These are phyloP conservation scores for Scartelaos histophorus DNA, from an alignment of 2,113 vertebrate species.

Conservation along the genomic window DNA sequence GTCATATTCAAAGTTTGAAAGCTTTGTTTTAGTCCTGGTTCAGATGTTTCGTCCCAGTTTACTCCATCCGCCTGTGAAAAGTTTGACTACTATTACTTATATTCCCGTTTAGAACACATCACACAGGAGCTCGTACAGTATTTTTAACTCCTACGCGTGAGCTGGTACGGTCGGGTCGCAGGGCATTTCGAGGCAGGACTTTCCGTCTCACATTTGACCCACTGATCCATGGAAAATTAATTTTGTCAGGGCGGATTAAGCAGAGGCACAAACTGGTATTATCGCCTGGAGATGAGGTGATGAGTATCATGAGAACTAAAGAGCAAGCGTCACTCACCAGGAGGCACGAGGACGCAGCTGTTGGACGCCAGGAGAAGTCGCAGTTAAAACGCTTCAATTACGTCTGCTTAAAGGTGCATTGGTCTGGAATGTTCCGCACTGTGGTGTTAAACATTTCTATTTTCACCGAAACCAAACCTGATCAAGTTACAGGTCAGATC, in stretches of 20 bases:
- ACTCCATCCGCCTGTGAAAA: too few species aligned
- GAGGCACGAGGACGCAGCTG: not conserved
- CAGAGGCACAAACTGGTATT: constrained; percentile 1
- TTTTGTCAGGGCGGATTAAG: constrained; percentile 18
- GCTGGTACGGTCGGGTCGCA: too few species aligned
- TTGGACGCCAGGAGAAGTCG: not conserved
- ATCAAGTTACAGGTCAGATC: too few species aligned
- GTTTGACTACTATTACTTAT: too few species aligned
- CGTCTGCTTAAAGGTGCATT: too few species aligned
- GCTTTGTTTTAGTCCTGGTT: too few species aligned
- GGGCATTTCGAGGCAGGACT: constrained; percentile 11
- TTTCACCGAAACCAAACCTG: too few species aligned
- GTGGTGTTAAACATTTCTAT: too few species aligned
- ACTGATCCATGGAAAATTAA: constrained; percentile 9
- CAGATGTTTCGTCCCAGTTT: too few species aligned
- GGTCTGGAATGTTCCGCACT: too few species aligned
- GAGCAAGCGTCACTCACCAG: constrained; percentile 1
- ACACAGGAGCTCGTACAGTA: not conserved
- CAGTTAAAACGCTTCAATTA: too few species aligned
- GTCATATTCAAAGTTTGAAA: too few species aligned
- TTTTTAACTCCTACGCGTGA: not conserved
- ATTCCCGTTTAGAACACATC: not conserved
- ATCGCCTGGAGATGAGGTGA: constrained; percentile 11
- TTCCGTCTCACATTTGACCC: constrained; percentile 12
- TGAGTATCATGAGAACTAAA: constrained; percentile 9